Percentiles rank a stretch among this genome's conserved stretches.
Evolutionary conservation across 2,113 vertebrate species (phyloP).

Genomic region (Muscicapa adusta): DNA sequence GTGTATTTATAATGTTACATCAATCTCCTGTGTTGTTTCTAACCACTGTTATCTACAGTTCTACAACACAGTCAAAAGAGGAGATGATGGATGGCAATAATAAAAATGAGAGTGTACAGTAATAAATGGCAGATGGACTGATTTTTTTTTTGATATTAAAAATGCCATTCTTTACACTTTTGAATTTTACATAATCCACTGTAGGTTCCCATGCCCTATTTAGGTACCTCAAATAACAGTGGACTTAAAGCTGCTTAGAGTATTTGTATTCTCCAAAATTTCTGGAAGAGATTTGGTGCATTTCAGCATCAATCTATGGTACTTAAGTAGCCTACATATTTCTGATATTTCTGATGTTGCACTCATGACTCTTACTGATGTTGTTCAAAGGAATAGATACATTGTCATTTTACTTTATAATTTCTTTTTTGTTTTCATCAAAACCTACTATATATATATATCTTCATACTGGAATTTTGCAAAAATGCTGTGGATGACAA

Average conservation of each 20-base stretch:
- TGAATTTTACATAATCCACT: background rate
- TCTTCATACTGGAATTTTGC: background rate
- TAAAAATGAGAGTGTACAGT: background rate
- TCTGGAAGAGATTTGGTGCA: background rate
- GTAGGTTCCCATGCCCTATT: background rate
- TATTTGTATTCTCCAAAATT: background rate
- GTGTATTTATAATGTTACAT: background rate
- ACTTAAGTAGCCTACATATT: background rate
- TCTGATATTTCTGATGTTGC: background rate
- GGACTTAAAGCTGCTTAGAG: background rate
- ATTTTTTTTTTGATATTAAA: background rate
- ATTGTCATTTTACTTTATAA: background rate
- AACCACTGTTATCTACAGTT: background rate
- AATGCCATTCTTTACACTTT: background rate
- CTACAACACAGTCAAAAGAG: background rate
- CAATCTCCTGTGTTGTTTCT: background rate
- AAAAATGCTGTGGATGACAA: background rate
- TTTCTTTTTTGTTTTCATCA: background rate
- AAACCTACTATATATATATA: background rate
- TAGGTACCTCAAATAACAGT: background rate
- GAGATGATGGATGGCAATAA: background rate
- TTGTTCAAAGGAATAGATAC: background rate
- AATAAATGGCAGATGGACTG: background rate
- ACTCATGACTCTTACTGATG: background rate
- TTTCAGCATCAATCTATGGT: background rate